A percentile compares a stretch with the other conserved stretches of the same genome.
Evolutionary conservation across 1,140 invertebrate species (phyloP).

Genomic region (Microplitis mediator): DNA sequence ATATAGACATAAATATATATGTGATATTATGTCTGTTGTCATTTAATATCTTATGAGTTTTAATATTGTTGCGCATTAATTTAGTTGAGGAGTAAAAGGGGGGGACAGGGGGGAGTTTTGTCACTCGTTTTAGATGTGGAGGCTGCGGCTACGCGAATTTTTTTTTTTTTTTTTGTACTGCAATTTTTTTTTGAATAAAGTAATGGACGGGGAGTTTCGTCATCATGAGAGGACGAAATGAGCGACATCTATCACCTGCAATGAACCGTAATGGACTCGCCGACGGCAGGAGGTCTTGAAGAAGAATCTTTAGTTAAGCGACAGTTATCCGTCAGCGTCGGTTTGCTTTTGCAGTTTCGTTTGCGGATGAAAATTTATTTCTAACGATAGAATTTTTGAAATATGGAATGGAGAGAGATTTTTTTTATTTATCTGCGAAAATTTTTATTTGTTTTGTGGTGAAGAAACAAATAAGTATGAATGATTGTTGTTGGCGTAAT

Average conservation of each 20-base stretch:
- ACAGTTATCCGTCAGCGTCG: slow-evolving; percentile 8
- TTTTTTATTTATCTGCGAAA: not conserved
- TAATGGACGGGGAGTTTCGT: no score
- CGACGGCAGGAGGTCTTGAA: slow-evolving; percentile 6
- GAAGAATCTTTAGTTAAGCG: slow-evolving; percentile 4
- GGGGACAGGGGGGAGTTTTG: no score
- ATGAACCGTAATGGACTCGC: slow-evolving; percentile 13
- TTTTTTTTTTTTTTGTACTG: no score
- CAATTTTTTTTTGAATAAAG: no score
- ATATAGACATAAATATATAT: no score
- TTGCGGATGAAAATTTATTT: not conserved
- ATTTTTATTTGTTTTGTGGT: slow-evolving; percentile 11
- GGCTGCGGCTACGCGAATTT: no score
- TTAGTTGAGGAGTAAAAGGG: no score
- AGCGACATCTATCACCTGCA: slow-evolving; percentile 19
- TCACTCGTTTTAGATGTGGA: no score
- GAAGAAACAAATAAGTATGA: slow-evolving; percentile 15
- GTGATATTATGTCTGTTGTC: no score
- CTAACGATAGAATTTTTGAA: not conserved
- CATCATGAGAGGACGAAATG: not conserved
- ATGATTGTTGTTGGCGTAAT: slow-evolving; percentile 14
- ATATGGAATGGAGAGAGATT: not conserved
- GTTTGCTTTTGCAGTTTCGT: slow-evolving; percentile 1
- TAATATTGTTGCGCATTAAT: no score
- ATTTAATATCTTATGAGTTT: no score